These are phyloP conservation scores for Artibeus lituratus DNA, from an alignment of 2,797 vertebrate species.

Conservation along the genomic window DNA sequence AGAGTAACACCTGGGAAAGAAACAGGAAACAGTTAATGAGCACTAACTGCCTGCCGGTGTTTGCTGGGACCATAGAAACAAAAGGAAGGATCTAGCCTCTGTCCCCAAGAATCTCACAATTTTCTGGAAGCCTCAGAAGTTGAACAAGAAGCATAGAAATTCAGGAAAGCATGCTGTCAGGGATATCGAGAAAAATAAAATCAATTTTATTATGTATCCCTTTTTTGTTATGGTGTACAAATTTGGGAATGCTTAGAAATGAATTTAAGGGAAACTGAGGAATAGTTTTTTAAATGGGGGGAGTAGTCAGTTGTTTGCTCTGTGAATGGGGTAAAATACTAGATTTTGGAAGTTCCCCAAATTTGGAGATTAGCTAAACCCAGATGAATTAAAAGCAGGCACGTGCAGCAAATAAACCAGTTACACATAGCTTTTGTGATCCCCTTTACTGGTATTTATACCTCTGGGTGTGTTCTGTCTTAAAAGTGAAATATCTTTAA, in stretches of 20 bases:
- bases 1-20: background rate
- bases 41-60: background rate
- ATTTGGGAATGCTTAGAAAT: background rate
- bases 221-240: background rate
- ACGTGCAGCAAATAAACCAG: background rate
- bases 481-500: constrained; percentile 43
- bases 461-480: background rate
- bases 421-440: background rate
- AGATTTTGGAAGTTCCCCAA: background rate
- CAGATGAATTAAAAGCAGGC: constrained; percentile 36
- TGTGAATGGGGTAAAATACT: background rate
- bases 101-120: background rate
- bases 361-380: background rate
- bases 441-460: background rate
- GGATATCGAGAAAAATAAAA: background rate
- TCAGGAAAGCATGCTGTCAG: background rate
- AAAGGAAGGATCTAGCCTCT: background rate
- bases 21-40: background rate
- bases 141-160: background rate
- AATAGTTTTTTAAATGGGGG: background rate
- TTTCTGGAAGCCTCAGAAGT: background rate
- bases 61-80: background rate
- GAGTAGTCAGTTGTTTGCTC: background rate
- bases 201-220: background rate
- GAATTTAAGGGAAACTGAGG: background rate